Conservation (phyloP, 2,113 vertebrate genomes). For the Herpetotheres cachinnans region DNA sequence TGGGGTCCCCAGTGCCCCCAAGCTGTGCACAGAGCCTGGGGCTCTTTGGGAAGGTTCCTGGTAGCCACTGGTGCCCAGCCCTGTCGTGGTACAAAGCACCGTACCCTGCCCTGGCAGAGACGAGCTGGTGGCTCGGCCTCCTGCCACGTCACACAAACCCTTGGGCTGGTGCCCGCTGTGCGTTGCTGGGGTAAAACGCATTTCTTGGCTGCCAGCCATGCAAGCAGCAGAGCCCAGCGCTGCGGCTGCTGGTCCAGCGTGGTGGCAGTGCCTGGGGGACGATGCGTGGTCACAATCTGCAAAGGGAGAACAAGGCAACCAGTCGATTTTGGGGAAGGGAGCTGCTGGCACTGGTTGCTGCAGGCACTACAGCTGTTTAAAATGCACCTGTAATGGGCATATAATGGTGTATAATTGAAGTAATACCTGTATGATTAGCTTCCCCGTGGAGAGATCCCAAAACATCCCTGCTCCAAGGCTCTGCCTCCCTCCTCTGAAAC, state of each 20-base stretch:
- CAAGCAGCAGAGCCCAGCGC: not conserved
- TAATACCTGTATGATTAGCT: not conserved
- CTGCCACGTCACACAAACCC: not conserved
- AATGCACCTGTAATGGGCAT: not conserved
- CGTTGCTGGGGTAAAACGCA: fast-evolving
- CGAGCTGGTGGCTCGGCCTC: not conserved
- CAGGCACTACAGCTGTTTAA: not conserved
- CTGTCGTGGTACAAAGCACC: not conserved
- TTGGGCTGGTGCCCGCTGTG: not conserved
- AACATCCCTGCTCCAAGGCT: not conserved
- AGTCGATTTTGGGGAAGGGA: not conserved
- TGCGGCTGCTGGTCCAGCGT: not conserved
- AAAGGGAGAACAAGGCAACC: fast-evolving
- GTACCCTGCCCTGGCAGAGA: not conserved
- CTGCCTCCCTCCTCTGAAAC: not conserved
- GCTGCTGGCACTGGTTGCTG: not conserved
- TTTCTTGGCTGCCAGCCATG: not conserved
- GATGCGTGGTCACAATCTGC: fast-evolving
- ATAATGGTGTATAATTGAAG: not conserved
- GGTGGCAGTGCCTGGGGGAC: not conserved
- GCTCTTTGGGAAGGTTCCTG: not conserved
- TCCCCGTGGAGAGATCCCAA: not conserved
- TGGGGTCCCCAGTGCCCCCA: fast-evolving
- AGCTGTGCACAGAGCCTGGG: too few relatives aligned
- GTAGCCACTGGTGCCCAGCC: not conserved